Evolutionary conservation across 1,140 invertebrate genomes (phyloP), one percentile per base, ranked within the genome.

Genomic region (Planococcus citri): DNA sequence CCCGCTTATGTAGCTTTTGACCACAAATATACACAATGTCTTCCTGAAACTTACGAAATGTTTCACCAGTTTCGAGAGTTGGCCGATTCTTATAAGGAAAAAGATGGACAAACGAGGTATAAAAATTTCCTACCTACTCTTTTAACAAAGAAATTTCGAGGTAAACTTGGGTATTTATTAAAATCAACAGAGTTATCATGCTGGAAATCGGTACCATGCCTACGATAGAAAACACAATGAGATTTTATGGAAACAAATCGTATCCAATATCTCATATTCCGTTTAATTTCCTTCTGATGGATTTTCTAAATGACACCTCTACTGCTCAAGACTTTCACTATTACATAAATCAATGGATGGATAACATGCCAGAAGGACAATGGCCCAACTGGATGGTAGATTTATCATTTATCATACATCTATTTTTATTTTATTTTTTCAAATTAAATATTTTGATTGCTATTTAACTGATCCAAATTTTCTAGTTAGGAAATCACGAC

Each of bases 401-500:
- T n/a, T n/a, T 78, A 64, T n/a, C n/a, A n/a, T n/a, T n/a, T n/a
- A n/a, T n/a, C n/a, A n/a, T n/a, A n/a, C 77, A 78, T 78, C 60
- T n/a, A n/a, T n/a, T n/a, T n/a, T n/a, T n/a, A n/a, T n/a, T n/a
- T n/a, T n/a, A n/a, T 12, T 10, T 68, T 25, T 69, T 10, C 68
- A 21, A 17, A 29, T 25, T 1, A 68, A 68, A n/a, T n/a, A n/a
- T n/a, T n/a, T n/a, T n/a, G n/a, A n/a, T n/a, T 10, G 10, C 10
- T 10, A 12, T 51, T 51, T 10, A 51, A 51, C 10, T 51, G 10
- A 12, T 10, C 10, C 10, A 10, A n/a, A 73, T 72, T 71, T 78
- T 74, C 22, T 69, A 88, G 86, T 79, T 89, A 76, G 89, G 89
- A 38, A 91, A 90, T 77, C 88, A 91, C 72, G 88, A 91, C 76